These are phyloP conservation scores for Theropithecus gelada DNA, from an alignment of 2,113 vertebrate species.

Conservation along the genomic window DNA sequence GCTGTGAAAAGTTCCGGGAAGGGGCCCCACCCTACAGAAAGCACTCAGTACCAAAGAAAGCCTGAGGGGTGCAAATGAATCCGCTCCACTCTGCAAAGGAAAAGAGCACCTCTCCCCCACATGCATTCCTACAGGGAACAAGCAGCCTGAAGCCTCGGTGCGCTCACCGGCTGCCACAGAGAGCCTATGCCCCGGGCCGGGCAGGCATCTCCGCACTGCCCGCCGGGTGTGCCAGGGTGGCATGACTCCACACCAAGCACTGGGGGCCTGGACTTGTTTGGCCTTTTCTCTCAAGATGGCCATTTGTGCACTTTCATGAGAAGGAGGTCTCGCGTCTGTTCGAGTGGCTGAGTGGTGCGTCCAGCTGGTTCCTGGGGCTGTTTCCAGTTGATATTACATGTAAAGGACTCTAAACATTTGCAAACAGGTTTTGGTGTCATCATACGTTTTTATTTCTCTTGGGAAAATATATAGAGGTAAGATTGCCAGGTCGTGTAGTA, in stretches of 20 bases:
- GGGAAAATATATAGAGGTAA: neutral
- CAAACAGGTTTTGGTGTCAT: neutral
- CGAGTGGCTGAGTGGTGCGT: neutral
- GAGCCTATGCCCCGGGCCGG: neutral
- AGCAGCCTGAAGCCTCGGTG: neutral
- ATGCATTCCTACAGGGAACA: neutral
- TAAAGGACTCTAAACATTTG: neutral
- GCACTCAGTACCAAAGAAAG: neutral
- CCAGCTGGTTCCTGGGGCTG: neutral
- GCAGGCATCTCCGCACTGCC: neutral
- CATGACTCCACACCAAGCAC: neutral
- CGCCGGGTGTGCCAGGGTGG: fast-evolving
- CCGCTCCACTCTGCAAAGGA: neutral
- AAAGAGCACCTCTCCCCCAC: neutral
- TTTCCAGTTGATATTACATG: neutral
- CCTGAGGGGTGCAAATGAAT: fast-evolving
- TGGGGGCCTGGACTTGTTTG: neutral
- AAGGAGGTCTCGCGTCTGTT: neutral
- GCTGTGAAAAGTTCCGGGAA: neutral
- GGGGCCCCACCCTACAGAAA: neutral
- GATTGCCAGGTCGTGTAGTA: neutral
- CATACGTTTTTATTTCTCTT: neutral
- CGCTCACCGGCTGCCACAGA: fast-evolving
- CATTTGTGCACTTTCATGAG: fast-evolving
- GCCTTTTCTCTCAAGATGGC: neutral